Conservation (phyloP, 1,140 invertebrate species). For the Apis florea region DNA sequence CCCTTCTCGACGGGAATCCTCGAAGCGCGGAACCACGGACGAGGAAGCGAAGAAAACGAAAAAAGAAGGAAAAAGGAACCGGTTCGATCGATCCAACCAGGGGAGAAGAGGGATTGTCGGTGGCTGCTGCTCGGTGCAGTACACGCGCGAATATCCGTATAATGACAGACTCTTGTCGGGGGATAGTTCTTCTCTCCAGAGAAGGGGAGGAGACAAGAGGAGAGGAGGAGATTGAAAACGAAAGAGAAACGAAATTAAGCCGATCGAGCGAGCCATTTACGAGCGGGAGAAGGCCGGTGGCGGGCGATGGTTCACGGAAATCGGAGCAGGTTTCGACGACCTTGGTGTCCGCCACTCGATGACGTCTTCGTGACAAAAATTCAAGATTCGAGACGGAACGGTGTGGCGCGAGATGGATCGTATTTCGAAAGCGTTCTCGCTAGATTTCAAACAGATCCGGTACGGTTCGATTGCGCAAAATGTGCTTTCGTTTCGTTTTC, state of each 20-base stretch:
- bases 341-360: slow-evolving; percentile 53
- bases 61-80: slow-evolving; percentile 38
- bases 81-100: slow-evolving; percentile 47
- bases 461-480: too few species aligned
- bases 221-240: background rate
- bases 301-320: slow-evolving; percentile 60
- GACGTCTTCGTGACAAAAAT: slow-evolving; percentile 51
- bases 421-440: too few species aligned
- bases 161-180: slow-evolving; percentile 44
- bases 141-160: slow-evolving; percentile 47
- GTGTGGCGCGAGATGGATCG: slow-evolving; percentile 18
- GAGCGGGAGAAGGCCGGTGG: slow-evolving; percentile 48
- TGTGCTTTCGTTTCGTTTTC: too few species aligned
- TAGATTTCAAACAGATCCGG: too few species aligned
- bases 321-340: slow-evolving; percentile 63
- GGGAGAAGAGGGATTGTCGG: slow-evolving; percentile 35
- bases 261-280: slow-evolving; percentile 31
- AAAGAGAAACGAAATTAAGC: slow-evolving; percentile 51
- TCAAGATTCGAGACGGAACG: slow-evolving; percentile 26
- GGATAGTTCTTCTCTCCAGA: slow-evolving; percentile 22
- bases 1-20: background rate
- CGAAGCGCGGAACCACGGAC: background rate
- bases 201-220: background rate
- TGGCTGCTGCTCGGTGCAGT: slow-evolving; percentile 43
- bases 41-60: slow-evolving; percentile 28